Evolutionary conservation across 1,140 invertebrate species (phyloP), one percentile per base, ranked within the genome.

Genomic region (Drosophila eugracilis): DNA sequence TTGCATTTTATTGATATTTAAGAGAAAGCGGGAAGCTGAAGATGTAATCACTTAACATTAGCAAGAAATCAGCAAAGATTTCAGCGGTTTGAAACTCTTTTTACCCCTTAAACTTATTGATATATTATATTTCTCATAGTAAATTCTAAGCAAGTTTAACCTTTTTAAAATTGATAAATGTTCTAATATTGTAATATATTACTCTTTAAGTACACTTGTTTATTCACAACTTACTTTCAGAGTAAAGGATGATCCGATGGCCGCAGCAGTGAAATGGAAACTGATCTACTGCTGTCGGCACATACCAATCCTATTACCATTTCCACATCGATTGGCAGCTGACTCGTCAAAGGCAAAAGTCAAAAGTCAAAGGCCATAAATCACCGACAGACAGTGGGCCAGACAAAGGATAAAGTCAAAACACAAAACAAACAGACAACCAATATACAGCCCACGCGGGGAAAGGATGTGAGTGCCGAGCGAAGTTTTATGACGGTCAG

Each of bases 401-500:
- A n/a, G n/a, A 59, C 75, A 86, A 80, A 74, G 72, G 81, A 72
- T 70, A 59, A 78, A 81, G 76, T 75, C 70, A 75, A 79, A 79
- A 79, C 58, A 74, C 83, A 86, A 72, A 79, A 75, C 83, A 88
- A 69, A 79, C 63, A 79, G 39, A 59, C 60, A 67, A 17, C 48
- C 52, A 41, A 41, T 36, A 37, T 28, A 6, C 30, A 52, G 47
- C 74, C 41, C 42, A 49, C 36, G 54, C 32, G 39, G 59, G 36
- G 53, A 66, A 63, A 75, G 69, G 67, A 72, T 72, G 55, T 59
- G n/a, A n/a, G 36, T 50, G 54, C 42, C 34, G 28, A 55, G 58
- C 7, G 44, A 55, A 69, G 70, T 83, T 86, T 86, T 86, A 86
- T 86, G 83, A 78, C 78, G 73, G 69, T 77, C 77, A 77, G 55